phyloP scores from a whole-genome alignment of 2,113 vertebrate genomes.

The Chlorodrepanis virens region DNA sequence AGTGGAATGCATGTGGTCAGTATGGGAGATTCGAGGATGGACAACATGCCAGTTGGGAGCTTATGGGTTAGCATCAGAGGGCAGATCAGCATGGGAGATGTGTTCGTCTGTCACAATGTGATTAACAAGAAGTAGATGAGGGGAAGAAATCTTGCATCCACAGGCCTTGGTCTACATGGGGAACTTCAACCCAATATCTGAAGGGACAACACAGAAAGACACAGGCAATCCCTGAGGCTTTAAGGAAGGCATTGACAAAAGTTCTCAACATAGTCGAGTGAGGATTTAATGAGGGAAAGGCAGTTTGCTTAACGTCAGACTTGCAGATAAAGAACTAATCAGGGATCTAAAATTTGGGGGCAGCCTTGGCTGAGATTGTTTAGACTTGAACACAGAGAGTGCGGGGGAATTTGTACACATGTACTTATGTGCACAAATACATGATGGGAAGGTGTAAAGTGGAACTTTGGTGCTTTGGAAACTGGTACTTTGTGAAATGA shows the following conservation, averaged over 20 bases:
- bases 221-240: background rate
- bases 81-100: background rate
- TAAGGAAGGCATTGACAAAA: background rate
- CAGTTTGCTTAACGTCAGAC: background rate
- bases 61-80: background rate
- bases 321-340: background rate
- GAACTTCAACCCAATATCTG: background rate
- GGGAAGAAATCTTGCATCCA: background rate
- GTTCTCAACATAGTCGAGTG: background rate
- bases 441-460: background rate
- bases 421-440: background rate
- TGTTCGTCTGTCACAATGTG: fast-evolving
- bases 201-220: background rate
- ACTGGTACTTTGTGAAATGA: background rate
- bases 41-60: background rate
- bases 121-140: background rate
- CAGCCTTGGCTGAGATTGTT: background rate
- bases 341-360: background rate
- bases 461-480: background rate
- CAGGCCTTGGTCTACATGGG: fast-evolving
- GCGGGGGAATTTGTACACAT: background rate
- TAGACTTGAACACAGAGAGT: background rate
- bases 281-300: background rate
- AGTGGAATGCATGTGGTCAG: background rate
- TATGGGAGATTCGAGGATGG: background rate